Conservation (phyloP, 2,888 invertebrate genomes). For the Sarcophaga rosellei region DNA sequence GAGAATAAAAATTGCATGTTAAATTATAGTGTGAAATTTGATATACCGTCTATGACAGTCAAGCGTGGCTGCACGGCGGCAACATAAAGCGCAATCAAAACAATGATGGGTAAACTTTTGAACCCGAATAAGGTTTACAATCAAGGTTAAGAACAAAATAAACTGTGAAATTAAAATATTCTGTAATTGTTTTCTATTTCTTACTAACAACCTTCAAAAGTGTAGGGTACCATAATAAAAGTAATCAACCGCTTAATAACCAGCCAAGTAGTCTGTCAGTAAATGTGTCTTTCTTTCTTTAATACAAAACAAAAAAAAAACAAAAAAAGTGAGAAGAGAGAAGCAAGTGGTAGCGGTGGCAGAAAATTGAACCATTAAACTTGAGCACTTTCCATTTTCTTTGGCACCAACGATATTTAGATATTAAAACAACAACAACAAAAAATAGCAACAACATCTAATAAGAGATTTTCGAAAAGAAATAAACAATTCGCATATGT, state of each 20-base stretch:
- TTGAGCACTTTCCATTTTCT: slow-evolving; percentile 70
- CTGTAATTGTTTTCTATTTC: too few species aligned
- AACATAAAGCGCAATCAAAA: too few species aligned
- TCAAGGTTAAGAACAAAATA: too few species aligned
- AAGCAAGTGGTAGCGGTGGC: slow-evolving; percentile 14
- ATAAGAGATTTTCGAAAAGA: slow-evolving; percentile 15
- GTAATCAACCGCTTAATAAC: neutral
- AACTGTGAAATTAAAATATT: too few species aligned
- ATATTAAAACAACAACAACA: slow-evolving; percentile 38
- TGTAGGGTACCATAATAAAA: too few species aligned
- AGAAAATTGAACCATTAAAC: slow-evolving; percentile 57
- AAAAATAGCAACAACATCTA: slow-evolving; percentile 27
- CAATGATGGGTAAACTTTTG: too few species aligned
- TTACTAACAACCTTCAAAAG: too few species aligned
- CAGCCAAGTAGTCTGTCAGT: neutral
- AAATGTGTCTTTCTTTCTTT: slow-evolving; percentile 5
- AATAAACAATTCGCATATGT: slow-evolving; percentile 50
- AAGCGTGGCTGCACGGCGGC: too few species aligned
- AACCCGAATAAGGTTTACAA: too few species aligned
- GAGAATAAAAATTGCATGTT: too few species aligned
- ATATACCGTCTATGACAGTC: too few species aligned
- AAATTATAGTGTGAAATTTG: too few species aligned
- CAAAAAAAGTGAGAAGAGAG: neutral
- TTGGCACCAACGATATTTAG: slow-evolving; percentile 53
- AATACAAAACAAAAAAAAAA: slow-evolving; percentile 21